phyloP scores from a whole-genome alignment of 2,113 vertebrate species.

The Ursus arctos region DNA sequence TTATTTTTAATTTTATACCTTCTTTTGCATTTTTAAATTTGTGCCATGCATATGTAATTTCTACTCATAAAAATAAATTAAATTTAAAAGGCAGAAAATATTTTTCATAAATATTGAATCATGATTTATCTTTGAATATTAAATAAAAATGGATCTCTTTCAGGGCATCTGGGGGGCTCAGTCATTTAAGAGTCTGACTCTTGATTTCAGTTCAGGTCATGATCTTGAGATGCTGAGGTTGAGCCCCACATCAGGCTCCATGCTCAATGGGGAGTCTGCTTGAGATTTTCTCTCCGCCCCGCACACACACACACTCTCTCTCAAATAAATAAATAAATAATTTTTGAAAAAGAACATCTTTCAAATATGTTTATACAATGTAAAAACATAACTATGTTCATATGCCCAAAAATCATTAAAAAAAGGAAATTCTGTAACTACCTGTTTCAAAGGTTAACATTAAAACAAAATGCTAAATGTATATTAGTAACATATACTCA shows the following conservation, averaged over 20 bases:
- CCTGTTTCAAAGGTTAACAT: not conserved
- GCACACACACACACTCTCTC: not conserved
- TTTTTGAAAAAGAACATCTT: not conserved
- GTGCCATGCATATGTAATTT: not conserved
- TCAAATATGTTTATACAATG: not conserved
- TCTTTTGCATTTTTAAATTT: not conserved
- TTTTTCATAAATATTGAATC: not conserved
- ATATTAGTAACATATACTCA: not conserved
- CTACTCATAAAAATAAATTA: not conserved
- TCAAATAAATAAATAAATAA: not conserved
- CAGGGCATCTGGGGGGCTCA: not conserved
- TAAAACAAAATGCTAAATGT: not conserved
- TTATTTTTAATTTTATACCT: not conserved
- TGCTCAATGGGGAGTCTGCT: not conserved
- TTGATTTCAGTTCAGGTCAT: not conserved
- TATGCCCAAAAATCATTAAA: not conserved
- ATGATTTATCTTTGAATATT: not conserved
- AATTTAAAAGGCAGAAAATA: not conserved
- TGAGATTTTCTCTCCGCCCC: not conserved
- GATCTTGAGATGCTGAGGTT: not conserved
- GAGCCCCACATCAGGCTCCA: not conserved
- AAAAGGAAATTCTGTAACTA: not conserved
- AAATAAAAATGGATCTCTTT: not conserved
- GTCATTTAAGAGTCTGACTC: not conserved
- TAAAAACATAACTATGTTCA: not conserved